Evolutionary conservation across 1,140 invertebrate species (phyloP), one percentile per base, ranked within the genome.

Genomic region (Cydia pomonella): DNA sequence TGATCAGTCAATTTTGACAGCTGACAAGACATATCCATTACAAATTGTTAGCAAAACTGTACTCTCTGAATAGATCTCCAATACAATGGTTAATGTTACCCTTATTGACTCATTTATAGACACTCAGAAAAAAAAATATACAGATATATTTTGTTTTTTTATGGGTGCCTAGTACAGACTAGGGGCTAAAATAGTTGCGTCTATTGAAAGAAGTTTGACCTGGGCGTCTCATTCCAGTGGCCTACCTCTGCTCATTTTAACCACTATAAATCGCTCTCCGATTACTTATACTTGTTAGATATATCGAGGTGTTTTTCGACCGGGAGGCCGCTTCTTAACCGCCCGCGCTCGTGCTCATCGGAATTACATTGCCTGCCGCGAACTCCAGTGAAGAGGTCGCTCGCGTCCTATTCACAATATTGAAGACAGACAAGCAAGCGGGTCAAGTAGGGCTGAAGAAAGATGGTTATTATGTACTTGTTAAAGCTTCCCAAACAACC

Each of bases 401-500:
- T 33, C 21, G 64, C 64, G 27, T 69, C 29, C 64, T 33, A 69
- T 69, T 69, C 64, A 69, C 29, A 69, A 69, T 69, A 69, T 69
- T 33, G 64, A 69, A 69, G 64, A 33, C 27, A 69, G 27, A 33
- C 29, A 69, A 69, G 64, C 64, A 69, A 18, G 27, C 64, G 64
- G 64, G 64, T 69, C 64, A 69, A 69, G 29, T 69, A 38, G 64
- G 7, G 29, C 33, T 33, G 29, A 33, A 33, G 27, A 69, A 18
- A 38, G 64, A 69, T 41, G 33, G 64, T 69, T 69, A 69, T 69
- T 59, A 38, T 69, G 64, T 33, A 69, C 27, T 69, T 69, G n/a
- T 16, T 41, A 21, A 38, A 10, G 9, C 10, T 23, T 7, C 53
- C 21, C 3, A n/a, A 9, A n/a, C 16, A 23, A 23, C 18, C 18